Evolutionary conservation across 2,113 vertebrate species (phyloP).

Genomic region (Pipa parva): DNA sequence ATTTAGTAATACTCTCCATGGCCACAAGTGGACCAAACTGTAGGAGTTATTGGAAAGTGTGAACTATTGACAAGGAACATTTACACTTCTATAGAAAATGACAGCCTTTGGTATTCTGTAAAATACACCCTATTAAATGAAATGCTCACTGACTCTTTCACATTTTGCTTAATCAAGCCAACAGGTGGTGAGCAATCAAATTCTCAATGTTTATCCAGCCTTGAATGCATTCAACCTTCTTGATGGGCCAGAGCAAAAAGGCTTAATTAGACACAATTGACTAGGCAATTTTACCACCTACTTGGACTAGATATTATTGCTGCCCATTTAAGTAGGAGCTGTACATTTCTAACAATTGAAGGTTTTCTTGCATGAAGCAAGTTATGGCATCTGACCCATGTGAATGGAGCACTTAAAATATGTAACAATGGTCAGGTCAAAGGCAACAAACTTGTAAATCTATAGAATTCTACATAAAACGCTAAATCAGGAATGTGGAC

Average conservation of each 20-base stretch:
- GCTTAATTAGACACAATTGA: constrained; percentile 49
- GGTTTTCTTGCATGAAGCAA: constrained; percentile 18
- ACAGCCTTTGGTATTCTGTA: constrained; percentile 7
- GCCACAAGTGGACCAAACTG: too few species aligned
- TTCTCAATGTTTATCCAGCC: constrained; percentile 45
- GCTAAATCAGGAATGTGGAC: constrained; percentile 7
- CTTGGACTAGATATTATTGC: constrained; percentile 34
- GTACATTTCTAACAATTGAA: neutral
- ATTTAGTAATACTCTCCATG: too few species aligned
- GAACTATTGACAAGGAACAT: neutral
- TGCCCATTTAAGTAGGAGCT: constrained; percentile 35
- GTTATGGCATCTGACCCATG: constrained; percentile 19
- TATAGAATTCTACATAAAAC: constrained; percentile 16
- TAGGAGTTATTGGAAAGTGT: neutral
- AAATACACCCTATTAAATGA: constrained; percentile 27
- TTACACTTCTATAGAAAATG: neutral
- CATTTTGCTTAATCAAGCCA: constrained; percentile 43
- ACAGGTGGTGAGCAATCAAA: constrained; percentile 43
- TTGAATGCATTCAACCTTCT: constrained; percentile 46
- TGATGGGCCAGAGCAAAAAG: constrained; percentile 47
- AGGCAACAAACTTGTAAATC: constrained; percentile 6
- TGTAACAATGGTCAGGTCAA: constrained; percentile 39
- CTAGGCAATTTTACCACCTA: constrained; percentile 53
- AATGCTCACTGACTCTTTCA: constrained; percentile 35
- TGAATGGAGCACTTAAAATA: constrained; percentile 2